phyloP scores from a whole-genome alignment of 2,797 vertebrate species.

The Glossophaga mutica region DNA sequence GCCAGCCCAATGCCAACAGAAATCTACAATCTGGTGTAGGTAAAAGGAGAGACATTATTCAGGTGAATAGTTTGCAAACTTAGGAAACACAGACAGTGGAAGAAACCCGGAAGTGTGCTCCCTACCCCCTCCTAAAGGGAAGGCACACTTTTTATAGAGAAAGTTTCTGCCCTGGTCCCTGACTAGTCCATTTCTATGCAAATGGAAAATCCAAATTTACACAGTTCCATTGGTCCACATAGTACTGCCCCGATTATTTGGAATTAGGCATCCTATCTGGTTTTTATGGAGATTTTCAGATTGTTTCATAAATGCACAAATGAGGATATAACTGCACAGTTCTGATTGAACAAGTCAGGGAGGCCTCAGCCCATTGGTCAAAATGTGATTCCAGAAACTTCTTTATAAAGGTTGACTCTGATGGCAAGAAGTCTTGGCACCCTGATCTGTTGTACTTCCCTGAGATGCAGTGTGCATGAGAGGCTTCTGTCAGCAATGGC shows the following conservation, averaged over 20 bases:
- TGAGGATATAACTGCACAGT: not conserved
- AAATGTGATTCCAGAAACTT: not conserved
- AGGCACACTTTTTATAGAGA: not conserved
- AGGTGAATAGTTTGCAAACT: not conserved
- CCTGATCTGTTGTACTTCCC: not conserved
- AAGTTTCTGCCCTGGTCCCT: not conserved
- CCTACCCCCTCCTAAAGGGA: not conserved
- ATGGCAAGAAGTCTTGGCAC: not conserved
- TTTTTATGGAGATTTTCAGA: not conserved
- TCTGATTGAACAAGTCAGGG: not conserved
- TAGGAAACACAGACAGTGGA: not conserved
- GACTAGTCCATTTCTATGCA: not conserved
- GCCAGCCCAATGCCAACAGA: not conserved
- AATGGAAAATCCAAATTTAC: not conserved
- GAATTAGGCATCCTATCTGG: not conserved
- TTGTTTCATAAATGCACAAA: not conserved
- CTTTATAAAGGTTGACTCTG: not conserved
- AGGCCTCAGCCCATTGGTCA: not conserved
- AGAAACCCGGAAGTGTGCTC: not conserved
- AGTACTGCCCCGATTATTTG: not conserved
- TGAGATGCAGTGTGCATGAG: not conserved
- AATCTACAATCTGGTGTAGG: not conserved
- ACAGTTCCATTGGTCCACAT: not conserved
- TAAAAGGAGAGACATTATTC: not conserved
- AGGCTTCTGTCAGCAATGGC: not conserved